Base-by-base conservation (phyloP, 1,140 invertebrate genomes). In the Ruditapes philippinarum region DNA sequence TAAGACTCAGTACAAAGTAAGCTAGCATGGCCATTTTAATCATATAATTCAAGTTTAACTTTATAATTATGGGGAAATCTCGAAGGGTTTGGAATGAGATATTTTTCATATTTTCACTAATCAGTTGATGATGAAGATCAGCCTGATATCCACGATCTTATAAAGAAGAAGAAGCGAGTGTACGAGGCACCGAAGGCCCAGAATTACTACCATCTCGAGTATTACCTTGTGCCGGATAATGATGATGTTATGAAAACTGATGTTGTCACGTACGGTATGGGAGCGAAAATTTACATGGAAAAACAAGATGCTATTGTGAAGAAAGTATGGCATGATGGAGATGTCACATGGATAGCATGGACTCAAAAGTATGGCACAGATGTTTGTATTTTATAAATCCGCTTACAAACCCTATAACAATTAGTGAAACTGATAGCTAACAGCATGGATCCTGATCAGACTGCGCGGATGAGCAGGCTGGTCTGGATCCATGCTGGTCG, bases 261-360 rank as follows among this genome's bases (percentile, higher is more conserved):
- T 89, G 73, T 95, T 4, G 95, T 95, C 40, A 93, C 93, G 0
- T 96, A 94, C 86, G 95, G 95, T 22, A 89, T 94, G 38, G 95
- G 94, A 5, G 94, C 93, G 51, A 95, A 95, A 85, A 92, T 96
- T 4, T 95, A 95, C 88, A 92, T 94, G 76, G 95, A 95, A 31
- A 80, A 86, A 54, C 92, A 94, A 49, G 95, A 95, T 19, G 89
- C 95, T 0, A 89, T 92, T 33, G 93, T 95, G 36, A 70, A 95
- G 51, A 94, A 94, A 84, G 95, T 94, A 0, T 96, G 95, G 95
- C 92, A 93, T 31, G 94, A 95, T 79, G 95, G 94, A 5, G 94
- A 94, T 42, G 83, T 94, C 22, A 95, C 95, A 11, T 96, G 95
- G 95, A 90, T 95, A 0, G 93, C 94, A 11, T 96, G 95, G 95